Evolutionary conservation across 2,888 invertebrate species (phyloP).

Genomic region (Rhagium mordax): DNA sequence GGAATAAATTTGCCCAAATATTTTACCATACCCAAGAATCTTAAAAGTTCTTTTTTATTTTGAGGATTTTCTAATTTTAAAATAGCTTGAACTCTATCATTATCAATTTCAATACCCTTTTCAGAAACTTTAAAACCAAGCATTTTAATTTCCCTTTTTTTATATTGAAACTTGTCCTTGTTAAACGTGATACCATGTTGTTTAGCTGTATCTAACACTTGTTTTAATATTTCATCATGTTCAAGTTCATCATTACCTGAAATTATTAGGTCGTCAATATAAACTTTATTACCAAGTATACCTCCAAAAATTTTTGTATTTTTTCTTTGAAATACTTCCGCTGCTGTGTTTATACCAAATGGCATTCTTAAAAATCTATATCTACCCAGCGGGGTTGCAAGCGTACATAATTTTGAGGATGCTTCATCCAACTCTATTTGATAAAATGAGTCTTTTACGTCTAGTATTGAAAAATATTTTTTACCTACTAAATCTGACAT

Average conservation of each 20-base stretch:
- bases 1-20: too few species aligned
- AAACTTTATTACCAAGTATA: constrained; percentile 48
- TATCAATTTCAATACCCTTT: too few species aligned
- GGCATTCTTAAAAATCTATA: constrained; percentile 53
- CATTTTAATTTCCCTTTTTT: neutral
- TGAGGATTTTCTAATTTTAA: too few species aligned
- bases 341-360: constrained; percentile 50
- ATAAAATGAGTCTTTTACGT: constrained; percentile 7
- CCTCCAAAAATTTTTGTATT: constrained; percentile 50
- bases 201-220: constrained; percentile 38
- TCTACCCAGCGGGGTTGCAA: constrained; percentile 37
- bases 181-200: constrained; percentile 49
- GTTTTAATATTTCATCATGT: constrained; percentile 44
- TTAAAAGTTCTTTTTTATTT: too few species aligned
- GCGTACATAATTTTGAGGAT: neutral
- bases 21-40: too few species aligned
- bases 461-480: neutral
- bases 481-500: neutral
- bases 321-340: constrained; percentile 52
- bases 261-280: constrained; percentile 55
- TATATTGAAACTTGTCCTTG: constrained; percentile 47
- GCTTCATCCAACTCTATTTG: constrained; percentile 5
- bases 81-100: too few species aligned
- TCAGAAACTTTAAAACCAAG: too few species aligned
- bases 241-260: constrained; percentile 39